phyloP scores from a whole-genome alignment of 1,140 invertebrate genomes.

The Trachelipus rathkii region DNA sequence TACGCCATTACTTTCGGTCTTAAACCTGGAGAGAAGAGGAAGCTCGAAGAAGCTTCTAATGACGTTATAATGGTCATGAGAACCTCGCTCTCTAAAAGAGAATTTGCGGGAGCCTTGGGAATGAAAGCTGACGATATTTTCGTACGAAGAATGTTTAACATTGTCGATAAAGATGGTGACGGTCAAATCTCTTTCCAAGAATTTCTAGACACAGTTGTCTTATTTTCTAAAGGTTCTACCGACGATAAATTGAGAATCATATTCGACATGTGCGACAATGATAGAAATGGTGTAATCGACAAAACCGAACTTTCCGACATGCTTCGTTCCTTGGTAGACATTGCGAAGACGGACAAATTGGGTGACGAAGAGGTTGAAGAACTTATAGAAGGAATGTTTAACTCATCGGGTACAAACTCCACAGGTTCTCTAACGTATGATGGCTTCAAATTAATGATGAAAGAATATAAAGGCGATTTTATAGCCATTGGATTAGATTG shows the following conservation, averaged over 20 bases:
- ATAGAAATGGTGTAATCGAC: conserved; percentile 90
- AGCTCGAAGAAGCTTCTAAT: conserved; percentile 67
- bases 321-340: conserved; percentile 87
- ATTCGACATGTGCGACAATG: conserved; percentile 98
- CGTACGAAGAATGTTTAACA: conserved; percentile 93
- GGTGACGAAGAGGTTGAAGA: conserved; percentile 70
- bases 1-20: conserved; percentile 91
- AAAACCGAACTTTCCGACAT: conserved; percentile 91
- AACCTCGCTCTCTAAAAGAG: conserved; percentile 85
- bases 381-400: conserved; percentile 90
- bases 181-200: conserved; percentile 96
- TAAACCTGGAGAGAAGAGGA: conserved; percentile 59
- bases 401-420: conserved; percentile 82
- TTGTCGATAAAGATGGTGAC: conserved; percentile 93
- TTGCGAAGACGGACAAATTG: conserved; percentile 78
- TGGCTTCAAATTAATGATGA: conserved; percentile 94
- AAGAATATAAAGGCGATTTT: conserved; percentile 93
- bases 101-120: conserved; percentile 94
- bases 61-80: conserved; percentile 88
- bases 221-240: conserved; percentile 84
- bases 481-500: conserved; percentile 93
- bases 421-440: conserved; percentile 89
- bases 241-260: conserved; percentile 95
- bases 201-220: conserved; percentile 90
- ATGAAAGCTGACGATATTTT: conserved; percentile 65